Evolutionary conservation across 2,888 invertebrate genomes (phyloP).

Genomic region (Flabesymbios commensalis): DNA sequence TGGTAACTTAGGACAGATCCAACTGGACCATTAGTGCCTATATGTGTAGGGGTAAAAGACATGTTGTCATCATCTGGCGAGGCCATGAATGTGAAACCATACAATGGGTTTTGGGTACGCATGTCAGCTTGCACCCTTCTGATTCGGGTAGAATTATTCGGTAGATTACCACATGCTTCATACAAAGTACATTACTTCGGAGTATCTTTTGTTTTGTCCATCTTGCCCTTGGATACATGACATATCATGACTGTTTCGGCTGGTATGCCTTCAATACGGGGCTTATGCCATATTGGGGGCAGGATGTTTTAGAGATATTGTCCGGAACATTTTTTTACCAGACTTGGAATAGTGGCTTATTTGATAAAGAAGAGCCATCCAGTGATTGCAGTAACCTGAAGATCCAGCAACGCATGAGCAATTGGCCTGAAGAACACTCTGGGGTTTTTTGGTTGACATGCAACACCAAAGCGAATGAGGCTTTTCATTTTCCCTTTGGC

Average conservation of each 20-base stretch:
- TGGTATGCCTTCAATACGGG: conserved; percentile 1
- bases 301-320: conserved; percentile 8
- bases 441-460: neutral
- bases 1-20: conserved; percentile 7
- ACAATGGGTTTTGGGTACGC: neutral
- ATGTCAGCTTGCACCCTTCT: neutral
- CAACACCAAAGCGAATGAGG: neutral
- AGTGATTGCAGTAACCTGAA: conserved; percentile 9
- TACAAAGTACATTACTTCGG: neutral
- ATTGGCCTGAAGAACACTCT: neutral
- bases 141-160: neutral
- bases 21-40: neutral
- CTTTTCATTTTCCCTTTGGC: conserved; percentile 1
- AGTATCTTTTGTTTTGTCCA: too few relatives aligned
- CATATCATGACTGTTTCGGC: conserved; percentile 5
- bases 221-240: neutral
- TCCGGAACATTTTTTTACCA: conserved; percentile 4
- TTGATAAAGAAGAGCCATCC: conserved; percentile 9
- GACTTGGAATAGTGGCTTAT: conserved; percentile 9
- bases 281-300: conserved; percentile 8
- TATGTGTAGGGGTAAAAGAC: neutral
- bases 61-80: neutral
- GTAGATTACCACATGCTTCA: neutral
- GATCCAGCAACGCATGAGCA: neutral
- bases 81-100: conserved; percentile 7